These are phyloP conservation scores for Tiliacea citrago DNA, from an alignment of 2,888 invertebrate genomes.

Conservation along the genomic window DNA sequence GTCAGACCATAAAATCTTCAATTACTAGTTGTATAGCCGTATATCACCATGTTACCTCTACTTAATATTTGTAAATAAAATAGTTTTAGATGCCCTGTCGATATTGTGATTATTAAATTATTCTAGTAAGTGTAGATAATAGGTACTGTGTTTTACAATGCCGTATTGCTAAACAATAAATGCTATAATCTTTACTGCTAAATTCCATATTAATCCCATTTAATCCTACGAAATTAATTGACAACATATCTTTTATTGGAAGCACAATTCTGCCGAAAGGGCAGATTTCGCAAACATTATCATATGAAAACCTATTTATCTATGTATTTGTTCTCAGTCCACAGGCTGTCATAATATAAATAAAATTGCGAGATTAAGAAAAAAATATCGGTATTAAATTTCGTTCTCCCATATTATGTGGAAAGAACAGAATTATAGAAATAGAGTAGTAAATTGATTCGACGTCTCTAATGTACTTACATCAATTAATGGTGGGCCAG, in stretches of 20 bases:
- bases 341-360: too few relatives aligned
- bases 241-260: conserved; percentile 1
- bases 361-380: too few relatives aligned
- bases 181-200: conserved; percentile 23
- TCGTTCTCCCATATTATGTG: too few relatives aligned
- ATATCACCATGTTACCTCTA: conserved; percentile 2
- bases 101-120: conserved; percentile 23
- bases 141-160: background rate
- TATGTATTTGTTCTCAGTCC: too few relatives aligned
- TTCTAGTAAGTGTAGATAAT: conserved; percentile 29
- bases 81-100: background rate
- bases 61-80: conserved; percentile 3
- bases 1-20: conserved; percentile 32
- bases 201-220: conserved; percentile 7
- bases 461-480: too few relatives aligned
- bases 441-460: too few relatives aligned
- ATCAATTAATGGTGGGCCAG: too few relatives aligned
- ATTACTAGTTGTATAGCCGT: conserved; percentile 15
- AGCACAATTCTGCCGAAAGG: too few relatives aligned
- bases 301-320: too few relatives aligned
- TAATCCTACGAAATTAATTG: conserved; percentile 11
- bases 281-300: background rate
- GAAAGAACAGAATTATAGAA: too few relatives aligned
- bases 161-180: conserved; percentile 26
- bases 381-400: too few relatives aligned